phyloP scores from a whole-genome alignment of 2,797 vertebrate species.

The Sebastes flavidus region DNA sequence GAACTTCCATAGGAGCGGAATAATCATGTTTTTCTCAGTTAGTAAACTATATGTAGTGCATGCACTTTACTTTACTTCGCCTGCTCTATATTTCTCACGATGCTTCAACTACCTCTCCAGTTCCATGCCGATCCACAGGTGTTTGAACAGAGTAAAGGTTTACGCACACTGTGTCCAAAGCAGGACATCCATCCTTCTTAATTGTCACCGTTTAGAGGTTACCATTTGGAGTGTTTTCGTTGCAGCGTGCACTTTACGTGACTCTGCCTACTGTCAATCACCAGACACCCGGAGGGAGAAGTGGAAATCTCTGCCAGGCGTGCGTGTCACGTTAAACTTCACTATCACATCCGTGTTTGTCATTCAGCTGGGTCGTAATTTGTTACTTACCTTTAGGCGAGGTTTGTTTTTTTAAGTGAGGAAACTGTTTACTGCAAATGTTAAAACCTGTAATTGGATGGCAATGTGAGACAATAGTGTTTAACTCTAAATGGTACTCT shows the following conservation, averaged over 20 bases:
- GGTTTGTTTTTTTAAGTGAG: background rate
- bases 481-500: background rate
- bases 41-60: background rate
- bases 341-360: background rate
- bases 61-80: slow-evolving; percentile 8
- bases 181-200: background rate
- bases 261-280: slow-evolving; percentile 36
- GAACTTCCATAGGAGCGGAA: slow-evolving; percentile 21
- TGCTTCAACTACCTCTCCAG: background rate
- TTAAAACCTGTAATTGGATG: background rate
- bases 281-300: slow-evolving; percentile 33
- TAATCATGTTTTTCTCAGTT: slow-evolving; percentile 25
- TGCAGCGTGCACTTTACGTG: slow-evolving; percentile 2
- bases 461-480: background rate
- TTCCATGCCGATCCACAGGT: slow-evolving; percentile 12
- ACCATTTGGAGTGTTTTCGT: slow-evolving; percentile 17
- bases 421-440: background rate
- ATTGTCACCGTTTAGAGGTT: background rate
- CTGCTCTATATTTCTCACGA: background rate
- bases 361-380: slow-evolving; percentile 4
- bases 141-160: slow-evolving; percentile 4
- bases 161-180: background rate
- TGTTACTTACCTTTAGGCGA: background rate
- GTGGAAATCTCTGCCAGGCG: slow-evolving; percentile 13
- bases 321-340: background rate